A percentile compares a stretch with the other conserved stretches of the same genome.
These are phyloP conservation scores for Characodon lateralis DNA, from an alignment of 2,797 vertebrate species.

Conservation along the genomic window DNA sequence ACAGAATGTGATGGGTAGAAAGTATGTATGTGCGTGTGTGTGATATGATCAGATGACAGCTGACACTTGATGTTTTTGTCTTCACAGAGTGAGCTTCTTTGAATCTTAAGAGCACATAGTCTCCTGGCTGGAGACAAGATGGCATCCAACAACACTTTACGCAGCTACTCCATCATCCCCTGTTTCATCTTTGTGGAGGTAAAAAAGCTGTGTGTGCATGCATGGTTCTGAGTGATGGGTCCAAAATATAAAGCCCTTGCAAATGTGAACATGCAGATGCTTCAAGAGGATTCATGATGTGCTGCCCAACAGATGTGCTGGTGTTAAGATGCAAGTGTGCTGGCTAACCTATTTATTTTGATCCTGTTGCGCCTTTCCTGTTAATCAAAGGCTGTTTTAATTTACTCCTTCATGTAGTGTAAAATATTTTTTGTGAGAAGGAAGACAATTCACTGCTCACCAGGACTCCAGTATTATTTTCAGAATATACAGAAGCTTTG, in stretches of 20 bases:
- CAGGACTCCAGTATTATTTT: too few relatives aligned
- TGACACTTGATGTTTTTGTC: constrained; percentile 41
- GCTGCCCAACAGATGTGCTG: too few relatives aligned
- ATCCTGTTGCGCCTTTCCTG: background rate
- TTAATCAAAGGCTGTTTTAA: background rate
- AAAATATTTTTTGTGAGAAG: background rate
- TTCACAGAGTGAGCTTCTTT: constrained; percentile 72
- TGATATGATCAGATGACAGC: background rate
- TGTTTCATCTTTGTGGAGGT: constrained; percentile 99
- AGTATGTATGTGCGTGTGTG: background rate
- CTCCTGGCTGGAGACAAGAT: constrained; percentile 80
- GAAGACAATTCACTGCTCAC: too few relatives aligned
- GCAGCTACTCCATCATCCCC: constrained; percentile 97
- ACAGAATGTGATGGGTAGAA: background rate
- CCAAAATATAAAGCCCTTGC: background rate
- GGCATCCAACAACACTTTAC: constrained; percentile 95
- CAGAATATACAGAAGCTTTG: too few relatives aligned
- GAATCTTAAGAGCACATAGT: constrained; percentile 61
- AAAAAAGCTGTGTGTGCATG: constrained; percentile 53
- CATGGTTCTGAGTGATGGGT: background rate
- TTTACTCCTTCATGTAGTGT: background rate
- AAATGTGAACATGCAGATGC: background rate
- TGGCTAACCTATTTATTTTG: background rate
- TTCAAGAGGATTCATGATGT: background rate
- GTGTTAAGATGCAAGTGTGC: background rate